phyloP scores from a whole-genome alignment of 2,113 vertebrate species.

The Mesembrinibis cayennensis region DNA sequence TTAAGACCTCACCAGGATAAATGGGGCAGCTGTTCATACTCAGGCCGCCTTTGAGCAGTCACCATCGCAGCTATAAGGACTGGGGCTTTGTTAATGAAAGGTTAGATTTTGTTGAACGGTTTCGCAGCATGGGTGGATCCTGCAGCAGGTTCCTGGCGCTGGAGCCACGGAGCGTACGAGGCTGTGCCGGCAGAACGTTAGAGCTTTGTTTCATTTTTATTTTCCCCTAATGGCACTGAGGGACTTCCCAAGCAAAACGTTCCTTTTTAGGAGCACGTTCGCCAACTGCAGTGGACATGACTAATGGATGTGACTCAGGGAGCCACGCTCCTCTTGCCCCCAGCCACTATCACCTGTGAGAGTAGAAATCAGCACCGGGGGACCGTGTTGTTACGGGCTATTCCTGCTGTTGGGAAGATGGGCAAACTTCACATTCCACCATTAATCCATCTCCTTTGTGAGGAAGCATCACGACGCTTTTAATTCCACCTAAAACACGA shows the following conservation, averaged over 20 bases:
- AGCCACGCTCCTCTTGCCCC: background rate
- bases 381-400: background rate
- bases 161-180: fast-evolving
- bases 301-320: background rate
- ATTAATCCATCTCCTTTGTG: background rate
- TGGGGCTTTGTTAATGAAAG: background rate
- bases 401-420: background rate
- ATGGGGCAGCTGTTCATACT: background rate
- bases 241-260: background rate
- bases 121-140: background rate
- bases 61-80: background rate
- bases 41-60: background rate
- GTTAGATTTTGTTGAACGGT: fast-evolving
- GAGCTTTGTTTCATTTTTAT: background rate
- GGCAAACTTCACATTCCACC: background rate
- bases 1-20: background rate
- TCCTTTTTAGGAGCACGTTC: background rate
- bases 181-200: background rate
- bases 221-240: background rate
- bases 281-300: background rate
- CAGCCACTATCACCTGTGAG: background rate
- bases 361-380: background rate
- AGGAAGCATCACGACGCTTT: background rate
- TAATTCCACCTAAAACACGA: background rate
- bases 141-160: background rate